Evolutionary conservation across 2,113 vertebrate species (phyloP).

Genomic region (Etia nguti): DNA sequence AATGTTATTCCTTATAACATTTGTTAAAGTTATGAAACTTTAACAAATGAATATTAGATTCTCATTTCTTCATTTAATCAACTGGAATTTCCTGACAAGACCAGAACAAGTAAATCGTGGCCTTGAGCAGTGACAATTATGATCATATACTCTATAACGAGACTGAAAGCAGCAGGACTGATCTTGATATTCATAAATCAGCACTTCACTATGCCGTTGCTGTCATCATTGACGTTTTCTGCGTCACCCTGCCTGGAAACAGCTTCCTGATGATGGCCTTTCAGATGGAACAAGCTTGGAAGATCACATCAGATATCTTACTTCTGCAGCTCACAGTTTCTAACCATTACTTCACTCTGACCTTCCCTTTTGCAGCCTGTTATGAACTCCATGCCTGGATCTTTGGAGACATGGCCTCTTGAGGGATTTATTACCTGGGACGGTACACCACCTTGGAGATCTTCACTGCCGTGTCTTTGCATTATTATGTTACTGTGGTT

Average conservation of each 20-base stretch:
- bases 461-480: not conserved
- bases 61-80: not conserved
- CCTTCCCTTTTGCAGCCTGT: not conserved
- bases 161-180: not conserved
- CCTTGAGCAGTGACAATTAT: not conserved
- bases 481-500: not conserved
- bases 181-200: not conserved
- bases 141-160: not conserved
- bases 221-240: conserved; percentile 10
- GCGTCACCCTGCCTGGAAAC: conserved; percentile 25
- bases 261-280: conserved; percentile 22
- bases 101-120: not conserved
- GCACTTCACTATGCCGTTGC: not conserved
- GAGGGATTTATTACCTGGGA: not conserved
- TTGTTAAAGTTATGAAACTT: no score
- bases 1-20: no score
- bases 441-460: not conserved
- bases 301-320: conserved; percentile 59
- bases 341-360: conserved; percentile 63
- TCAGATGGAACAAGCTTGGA: not conserved
- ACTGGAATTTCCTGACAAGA: not conserved
- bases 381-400: not conserved
- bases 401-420: not conserved
- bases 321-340: conserved; percentile 68
- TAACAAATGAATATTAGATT: not conserved